Conservation (phyloP, 2,113 vertebrate species). For the Cephalophus harveyi region DNA sequence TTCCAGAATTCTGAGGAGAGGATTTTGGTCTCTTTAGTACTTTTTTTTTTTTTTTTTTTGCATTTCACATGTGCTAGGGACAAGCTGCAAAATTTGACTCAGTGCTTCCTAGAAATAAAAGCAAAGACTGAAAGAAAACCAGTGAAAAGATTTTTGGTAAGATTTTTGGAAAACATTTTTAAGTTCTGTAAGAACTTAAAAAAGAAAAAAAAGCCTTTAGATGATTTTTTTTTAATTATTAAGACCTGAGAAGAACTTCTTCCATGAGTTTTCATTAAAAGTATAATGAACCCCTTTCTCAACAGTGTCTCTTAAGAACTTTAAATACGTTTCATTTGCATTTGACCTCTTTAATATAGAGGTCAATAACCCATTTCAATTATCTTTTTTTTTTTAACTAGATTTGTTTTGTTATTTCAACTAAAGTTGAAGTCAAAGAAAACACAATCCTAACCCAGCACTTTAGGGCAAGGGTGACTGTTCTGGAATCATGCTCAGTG, state of each 20-base stretch:
- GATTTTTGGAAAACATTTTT: too few species aligned
- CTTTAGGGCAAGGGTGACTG: neutral
- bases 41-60: neutral
- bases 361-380: neutral
- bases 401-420: neutral
- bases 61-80: neutral
- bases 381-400: neutral
- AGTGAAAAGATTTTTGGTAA: neutral
- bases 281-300: neutral
- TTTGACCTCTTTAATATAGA: neutral
- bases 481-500: accelerated
- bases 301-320: neutral
- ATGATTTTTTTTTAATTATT: neutral
- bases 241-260: neutral
- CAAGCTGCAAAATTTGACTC: neutral
- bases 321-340: neutral
- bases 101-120: neutral
- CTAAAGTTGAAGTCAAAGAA: neutral
- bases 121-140: neutral
- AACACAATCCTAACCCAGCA: neutral
- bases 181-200: neutral
- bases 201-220: neutral
- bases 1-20: neutral
- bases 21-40: neutral
- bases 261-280: neutral